phyloP scores from a whole-genome alignment of 2,797 vertebrate species.

The Phyllotis vaccarum region DNA sequence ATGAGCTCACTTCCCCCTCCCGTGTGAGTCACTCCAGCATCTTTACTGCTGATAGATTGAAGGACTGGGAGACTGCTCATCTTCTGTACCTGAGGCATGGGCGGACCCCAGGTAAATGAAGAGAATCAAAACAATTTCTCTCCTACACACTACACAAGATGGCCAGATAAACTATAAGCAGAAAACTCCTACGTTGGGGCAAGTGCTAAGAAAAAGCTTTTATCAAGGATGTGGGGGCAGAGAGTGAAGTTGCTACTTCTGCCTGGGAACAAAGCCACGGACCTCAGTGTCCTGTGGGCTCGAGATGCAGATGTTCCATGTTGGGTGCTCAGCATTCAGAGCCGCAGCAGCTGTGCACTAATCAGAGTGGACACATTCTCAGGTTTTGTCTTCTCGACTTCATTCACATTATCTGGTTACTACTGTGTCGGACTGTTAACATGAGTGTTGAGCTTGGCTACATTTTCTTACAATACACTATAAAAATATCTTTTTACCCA shows the following conservation, averaged over 20 bases:
- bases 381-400: background rate
- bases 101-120: background rate
- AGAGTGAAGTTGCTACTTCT: background rate
- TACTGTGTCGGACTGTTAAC: background rate
- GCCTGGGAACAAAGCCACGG: background rate
- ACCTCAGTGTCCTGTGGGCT: background rate
- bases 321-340: background rate
- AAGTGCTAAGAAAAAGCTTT: background rate
- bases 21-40: accelerated
- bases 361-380: background rate
- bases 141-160: background rate
- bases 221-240: background rate
- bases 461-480: background rate
- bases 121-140: background rate
- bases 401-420: background rate
- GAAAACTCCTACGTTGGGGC: background rate
- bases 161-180: background rate
- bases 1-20: background rate
- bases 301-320: background rate
- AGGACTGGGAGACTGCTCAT: background rate
- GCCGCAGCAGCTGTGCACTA: accelerated
- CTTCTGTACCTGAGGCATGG: background rate
- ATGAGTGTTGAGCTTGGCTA: background rate
- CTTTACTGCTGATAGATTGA: background rate
- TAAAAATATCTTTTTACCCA: background rate